Evolutionary conservation across 2,888 invertebrate species (phyloP), one percentile per base, ranked within the genome.

Genomic region (Protonemura montana): DNA sequence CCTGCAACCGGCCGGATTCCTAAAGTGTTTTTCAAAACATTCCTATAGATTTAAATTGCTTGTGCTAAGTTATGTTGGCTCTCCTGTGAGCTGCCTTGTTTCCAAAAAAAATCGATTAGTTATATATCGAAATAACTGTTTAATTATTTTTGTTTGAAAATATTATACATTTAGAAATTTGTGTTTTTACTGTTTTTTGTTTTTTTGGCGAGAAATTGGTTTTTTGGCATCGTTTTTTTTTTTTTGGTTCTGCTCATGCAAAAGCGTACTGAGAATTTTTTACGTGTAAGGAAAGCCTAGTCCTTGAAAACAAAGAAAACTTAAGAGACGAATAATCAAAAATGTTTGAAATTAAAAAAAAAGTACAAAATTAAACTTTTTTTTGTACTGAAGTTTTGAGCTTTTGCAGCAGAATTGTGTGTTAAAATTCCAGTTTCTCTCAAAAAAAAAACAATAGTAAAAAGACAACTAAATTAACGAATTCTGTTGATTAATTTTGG

Each of bases 121-220:
- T 59, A 59, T 35, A 26, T 80, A 25, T 28, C 81, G 21, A 81
- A 81, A n/a, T n/a, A 16, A 81, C 81, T 81, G 30, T 81, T 81
- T 81, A 80, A 26, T 30, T 30, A 81, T 81, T 81, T 80, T 26
- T 80, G n/a, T n/a, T 35, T 35, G 35, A 29, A 81, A 30, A 30
- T 35, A 35, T 35, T 30, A 21, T 81, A 81, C 16, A 30, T 27
- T 80, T 81, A 81, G 30, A 81, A 29, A 81, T 81, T 81, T 30
- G 81, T 81, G 7, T 21, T 29, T 81, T 81, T n/a, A n/a, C n/a
- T n/a, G n/a, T 27, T 28, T 81, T 13, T 81, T 81, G 28, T 27
- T 28, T 28, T 28, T 81, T 81, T 81, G 81, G 28, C 30, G 81
- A 81, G 28, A 81, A 81, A 81, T 81, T 29, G 81, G 27, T 21